A percentile compares a stretch with the other conserved stretches of the same genome.
These are phyloP conservation scores for Tympanuchus pallidicinctus DNA, from an alignment of 2,113 vertebrate genomes.

Conservation along the genomic window DNA sequence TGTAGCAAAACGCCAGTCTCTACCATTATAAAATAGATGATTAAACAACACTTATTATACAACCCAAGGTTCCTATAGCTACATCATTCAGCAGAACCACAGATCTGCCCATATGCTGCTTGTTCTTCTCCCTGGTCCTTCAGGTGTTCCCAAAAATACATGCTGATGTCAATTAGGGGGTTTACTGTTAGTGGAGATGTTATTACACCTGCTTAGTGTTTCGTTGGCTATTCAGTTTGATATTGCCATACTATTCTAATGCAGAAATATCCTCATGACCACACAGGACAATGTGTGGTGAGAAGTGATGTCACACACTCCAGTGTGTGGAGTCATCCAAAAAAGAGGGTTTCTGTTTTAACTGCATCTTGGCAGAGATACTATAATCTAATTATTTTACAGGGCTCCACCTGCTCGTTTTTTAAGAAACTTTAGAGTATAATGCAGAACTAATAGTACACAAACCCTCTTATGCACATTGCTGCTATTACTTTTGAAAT, in stretches of 20 bases:
- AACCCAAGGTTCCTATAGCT: neutral
- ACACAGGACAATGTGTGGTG: rapidly evolving
- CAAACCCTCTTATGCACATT: neutral
- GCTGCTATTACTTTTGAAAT: neutral
- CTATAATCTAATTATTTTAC: neutral
- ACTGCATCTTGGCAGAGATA: rapidly evolving
- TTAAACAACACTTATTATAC: neutral
- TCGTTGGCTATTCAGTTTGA: neutral
- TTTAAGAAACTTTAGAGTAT: neutral
- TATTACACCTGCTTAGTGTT: neutral
- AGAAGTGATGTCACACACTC: rapidly evolving
- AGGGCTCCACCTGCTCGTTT: neutral
- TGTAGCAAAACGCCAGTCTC: neutral
- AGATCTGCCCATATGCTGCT: neutral
- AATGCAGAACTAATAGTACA: neutral
- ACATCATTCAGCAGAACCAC: neutral
- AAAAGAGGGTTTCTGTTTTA: neutral
- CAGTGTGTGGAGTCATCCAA: neutral
- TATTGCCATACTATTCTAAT: neutral
- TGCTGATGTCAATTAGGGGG: rapidly evolving
- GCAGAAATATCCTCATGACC: rapidly evolving
- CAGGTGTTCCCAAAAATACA: neutral
- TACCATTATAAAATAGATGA: neutral
- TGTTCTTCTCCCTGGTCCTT: neutral
- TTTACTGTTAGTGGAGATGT: neutral